phyloP scores from a whole-genome alignment of 2,797 vertebrate species.

The Darevskia nairensis region DNA sequence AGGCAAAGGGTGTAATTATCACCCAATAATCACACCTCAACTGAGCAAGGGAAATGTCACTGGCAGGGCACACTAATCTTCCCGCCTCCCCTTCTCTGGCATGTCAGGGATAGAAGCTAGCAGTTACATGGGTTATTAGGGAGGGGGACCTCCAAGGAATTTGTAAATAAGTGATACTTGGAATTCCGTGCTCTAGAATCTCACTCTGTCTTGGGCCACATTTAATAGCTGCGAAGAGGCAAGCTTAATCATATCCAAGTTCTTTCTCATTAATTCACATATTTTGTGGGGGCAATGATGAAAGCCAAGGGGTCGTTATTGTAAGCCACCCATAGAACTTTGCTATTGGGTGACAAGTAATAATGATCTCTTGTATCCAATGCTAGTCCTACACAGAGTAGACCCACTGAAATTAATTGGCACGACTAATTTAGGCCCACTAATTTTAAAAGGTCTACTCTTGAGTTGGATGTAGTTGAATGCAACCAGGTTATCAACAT shows the following conservation, averaged over 20 bases:
- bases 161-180: constrained; percentile 53
- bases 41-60: constrained; percentile 54
- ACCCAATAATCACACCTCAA: constrained; percentile 17
- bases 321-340: too few species aligned
- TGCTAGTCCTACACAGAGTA: too few species aligned
- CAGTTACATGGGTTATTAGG: constrained; percentile 49
- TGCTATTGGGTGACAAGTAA: too few species aligned
- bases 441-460: too few species aligned
- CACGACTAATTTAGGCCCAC: too few species aligned
- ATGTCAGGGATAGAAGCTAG: constrained; percentile 55
- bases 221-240: background rate
- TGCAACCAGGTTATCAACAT: too few species aligned
- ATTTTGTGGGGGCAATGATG: background rate
- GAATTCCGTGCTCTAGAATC: constrained; percentile 55
- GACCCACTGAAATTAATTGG: too few species aligned
- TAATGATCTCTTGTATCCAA: too few species aligned
- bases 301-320: background rate
- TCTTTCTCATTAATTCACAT: background rate
- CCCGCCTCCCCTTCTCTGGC: constrained; percentile 57
- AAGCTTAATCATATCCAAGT: background rate
- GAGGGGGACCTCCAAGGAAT: constrained; percentile 17
- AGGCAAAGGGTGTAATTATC: constrained; percentile 48
- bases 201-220: constrained; percentile 50
- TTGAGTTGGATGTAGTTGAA: too few species aligned
- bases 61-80: constrained; percentile 60